A percentile compares a stretch with the other conserved stretches of the same genome.
These are phyloP conservation scores for Latrodectus hesperus DNA, from an alignment of 2,888 invertebrate species.

Conservation along the genomic window DNA sequence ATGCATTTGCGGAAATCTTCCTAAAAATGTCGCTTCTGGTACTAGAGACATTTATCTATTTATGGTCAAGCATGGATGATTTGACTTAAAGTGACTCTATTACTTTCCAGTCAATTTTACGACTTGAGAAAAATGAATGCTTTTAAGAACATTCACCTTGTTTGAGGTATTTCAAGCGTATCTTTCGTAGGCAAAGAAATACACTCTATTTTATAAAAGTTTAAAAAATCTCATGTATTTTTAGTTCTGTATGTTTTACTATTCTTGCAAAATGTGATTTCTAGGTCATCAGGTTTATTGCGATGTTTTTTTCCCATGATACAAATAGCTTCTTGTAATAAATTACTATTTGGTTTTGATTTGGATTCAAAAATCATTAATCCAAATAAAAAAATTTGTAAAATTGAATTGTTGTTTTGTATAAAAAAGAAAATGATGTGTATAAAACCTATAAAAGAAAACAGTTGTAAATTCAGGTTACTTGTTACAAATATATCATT, in stretches of 20 bases:
- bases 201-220: not conserved
- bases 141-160: not conserved
- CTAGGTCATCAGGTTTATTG: not conserved
- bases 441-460: too few relatives aligned
- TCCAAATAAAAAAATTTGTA: too few relatives aligned
- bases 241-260: not conserved
- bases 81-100: not conserved
- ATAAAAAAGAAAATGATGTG: too few relatives aligned
- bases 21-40: too few relatives aligned
- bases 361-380: too few relatives aligned
- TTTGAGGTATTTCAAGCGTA: not conserved
- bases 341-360: too few relatives aligned
- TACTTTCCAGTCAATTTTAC: conserved; percentile 2
- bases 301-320: too few relatives aligned
- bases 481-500: too few relatives aligned
- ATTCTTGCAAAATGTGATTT: not conserved
- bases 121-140: not conserved
- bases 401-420: too few relatives aligned
- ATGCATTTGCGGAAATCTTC: too few relatives aligned
- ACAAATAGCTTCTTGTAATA: too few relatives aligned
- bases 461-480: too few relatives aligned
- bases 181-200: not conserved
- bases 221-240: not conserved
- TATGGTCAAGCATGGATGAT: not conserved
- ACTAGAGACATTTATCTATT: not conserved